Evolutionary conservation across 2,797 vertebrate genomes (phyloP).

Genomic region (Pristis pectinata): DNA sequence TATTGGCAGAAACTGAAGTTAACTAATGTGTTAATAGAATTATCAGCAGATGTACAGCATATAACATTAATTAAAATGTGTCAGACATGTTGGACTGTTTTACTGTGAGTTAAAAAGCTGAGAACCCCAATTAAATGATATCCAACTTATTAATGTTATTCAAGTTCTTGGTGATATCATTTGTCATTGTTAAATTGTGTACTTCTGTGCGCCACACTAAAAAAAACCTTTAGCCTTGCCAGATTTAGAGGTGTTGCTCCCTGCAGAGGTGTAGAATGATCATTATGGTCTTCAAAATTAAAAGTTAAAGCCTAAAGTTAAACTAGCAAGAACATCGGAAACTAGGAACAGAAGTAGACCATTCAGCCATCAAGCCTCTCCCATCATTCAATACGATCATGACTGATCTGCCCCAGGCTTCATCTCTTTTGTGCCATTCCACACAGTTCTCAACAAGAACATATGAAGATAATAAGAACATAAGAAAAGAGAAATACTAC

Average conservation of each 20-base stretch:
- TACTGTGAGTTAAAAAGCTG: conserved; percentile 34
- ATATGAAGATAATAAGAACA: too few relatives aligned
- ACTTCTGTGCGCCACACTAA: not conserved
- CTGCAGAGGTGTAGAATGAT: conserved; percentile 22
- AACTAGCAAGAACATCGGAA: not conserved
- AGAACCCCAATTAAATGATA: conserved; percentile 35
- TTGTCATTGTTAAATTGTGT: conserved; percentile 9
- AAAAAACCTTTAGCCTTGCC: not conserved
- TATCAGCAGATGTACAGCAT: conserved; percentile 33
- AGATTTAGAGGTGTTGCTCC: not conserved
- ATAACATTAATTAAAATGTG: conserved; percentile 38
- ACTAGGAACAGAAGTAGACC: too few relatives aligned
- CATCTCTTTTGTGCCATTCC: too few relatives aligned
- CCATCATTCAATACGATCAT: too few relatives aligned
- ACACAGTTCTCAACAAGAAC: too few relatives aligned
- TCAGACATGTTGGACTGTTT: conserved; percentile 35
- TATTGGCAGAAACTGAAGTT: conserved; percentile 20
- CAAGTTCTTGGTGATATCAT: conserved; percentile 11
- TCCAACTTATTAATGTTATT: conserved; percentile 22
- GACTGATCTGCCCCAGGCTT: too few relatives aligned
- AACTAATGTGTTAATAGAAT: conserved; percentile 25
- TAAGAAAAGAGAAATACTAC: too few relatives aligned
- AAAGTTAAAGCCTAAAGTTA: not conserved
- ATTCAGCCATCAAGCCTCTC: too few relatives aligned
- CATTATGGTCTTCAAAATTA: not conserved